Evolutionary conservation across 2,888 invertebrate species (phyloP).

Genomic region (Nasonia oneida): DNA sequence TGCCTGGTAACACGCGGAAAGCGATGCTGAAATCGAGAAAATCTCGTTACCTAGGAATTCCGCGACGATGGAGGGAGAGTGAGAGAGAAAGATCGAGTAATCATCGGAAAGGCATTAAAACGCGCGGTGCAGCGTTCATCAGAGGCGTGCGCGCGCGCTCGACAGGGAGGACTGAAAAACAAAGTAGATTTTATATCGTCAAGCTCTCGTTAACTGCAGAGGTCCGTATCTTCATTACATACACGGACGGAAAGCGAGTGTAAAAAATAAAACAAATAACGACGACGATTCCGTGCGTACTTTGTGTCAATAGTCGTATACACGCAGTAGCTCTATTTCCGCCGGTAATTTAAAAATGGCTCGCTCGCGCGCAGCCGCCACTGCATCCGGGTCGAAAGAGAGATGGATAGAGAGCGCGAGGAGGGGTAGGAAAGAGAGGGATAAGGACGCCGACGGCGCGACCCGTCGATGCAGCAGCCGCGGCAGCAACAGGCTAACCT

Average conservation of each 20-base stretch:
- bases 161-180: neutral
- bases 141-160: neutral
- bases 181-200: neutral
- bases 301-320: neutral
- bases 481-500: slow-evolving; percentile 39
- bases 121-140: neutral
- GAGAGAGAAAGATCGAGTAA: slow-evolving; percentile 4
- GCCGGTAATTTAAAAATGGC: slow-evolving; percentile 40
- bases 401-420: neutral
- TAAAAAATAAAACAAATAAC: neutral
- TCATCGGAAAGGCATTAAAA: neutral
- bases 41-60: neutral
- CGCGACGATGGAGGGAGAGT: neutral
- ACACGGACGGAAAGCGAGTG: neutral
- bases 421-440: neutral
- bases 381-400: slow-evolving; percentile 2
- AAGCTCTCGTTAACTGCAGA: neutral
- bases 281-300: neutral
- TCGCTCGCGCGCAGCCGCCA: slow-evolving; percentile 4
- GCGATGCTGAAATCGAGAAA: neutral
- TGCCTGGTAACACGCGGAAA: neutral
- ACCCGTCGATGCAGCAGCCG: slow-evolving; percentile 37
- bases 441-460: slow-evolving; percentile 21
- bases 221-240: neutral
- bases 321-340: slow-evolving; percentile 13